Evolutionary conservation across 2,113 vertebrate species (phyloP).

Genomic region (Rostratula benghalensis): DNA sequence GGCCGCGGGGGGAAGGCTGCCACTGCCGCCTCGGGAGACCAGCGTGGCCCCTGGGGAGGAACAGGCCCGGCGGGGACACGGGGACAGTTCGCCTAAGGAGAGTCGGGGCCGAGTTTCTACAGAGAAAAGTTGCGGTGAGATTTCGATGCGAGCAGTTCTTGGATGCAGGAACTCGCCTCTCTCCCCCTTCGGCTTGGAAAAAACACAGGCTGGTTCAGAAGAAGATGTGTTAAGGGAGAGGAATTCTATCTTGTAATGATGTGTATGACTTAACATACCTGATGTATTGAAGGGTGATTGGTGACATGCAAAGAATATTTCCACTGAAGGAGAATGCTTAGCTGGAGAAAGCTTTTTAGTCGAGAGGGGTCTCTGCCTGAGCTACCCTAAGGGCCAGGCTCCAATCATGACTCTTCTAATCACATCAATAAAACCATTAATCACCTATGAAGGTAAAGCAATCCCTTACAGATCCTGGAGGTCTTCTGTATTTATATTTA

Average conservation of each 20-base stretch:
- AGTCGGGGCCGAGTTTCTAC: neutral
- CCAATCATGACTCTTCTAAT: rapidly evolving
- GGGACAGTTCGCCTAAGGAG: rapidly evolving
- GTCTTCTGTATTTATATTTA: neutral
- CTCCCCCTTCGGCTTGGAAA: neutral
- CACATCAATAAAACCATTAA: neutral
- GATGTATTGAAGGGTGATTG: neutral
- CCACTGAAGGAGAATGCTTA: neutral
- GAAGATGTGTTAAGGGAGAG: neutral
- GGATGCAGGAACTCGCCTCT: neutral
- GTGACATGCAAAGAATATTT: neutral
- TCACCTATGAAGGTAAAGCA: neutral
- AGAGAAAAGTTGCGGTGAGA: rapidly evolving
- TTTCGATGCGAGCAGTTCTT: neutral
- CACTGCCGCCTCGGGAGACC: too few species aligned
- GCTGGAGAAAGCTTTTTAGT: neutral
- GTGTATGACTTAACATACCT: neutral
- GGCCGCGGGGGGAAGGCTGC: neutral
- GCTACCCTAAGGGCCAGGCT: neutral
- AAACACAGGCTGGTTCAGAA: neutral
- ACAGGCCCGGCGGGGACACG: rapidly evolving
- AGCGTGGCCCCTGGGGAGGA: neutral
- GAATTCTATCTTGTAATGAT: neutral
- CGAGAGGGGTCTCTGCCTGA: neutral
- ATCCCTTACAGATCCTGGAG: too few species aligned